These are phyloP conservation scores for Takifugu rubripes DNA, from an alignment of 2,797 vertebrate genomes.

Conservation along the genomic window DNA sequence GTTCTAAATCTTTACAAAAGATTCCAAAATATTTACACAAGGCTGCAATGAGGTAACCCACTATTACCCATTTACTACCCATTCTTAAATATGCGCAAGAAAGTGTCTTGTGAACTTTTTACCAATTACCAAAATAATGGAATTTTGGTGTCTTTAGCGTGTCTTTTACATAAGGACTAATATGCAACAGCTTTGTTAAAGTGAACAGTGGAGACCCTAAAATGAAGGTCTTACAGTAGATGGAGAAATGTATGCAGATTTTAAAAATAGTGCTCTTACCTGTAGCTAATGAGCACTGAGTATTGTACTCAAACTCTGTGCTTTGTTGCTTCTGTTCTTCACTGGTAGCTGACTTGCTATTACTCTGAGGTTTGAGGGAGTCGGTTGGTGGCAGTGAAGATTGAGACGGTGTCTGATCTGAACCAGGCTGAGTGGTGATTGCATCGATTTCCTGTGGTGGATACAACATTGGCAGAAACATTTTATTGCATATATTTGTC, in stretches of 20 bases:
- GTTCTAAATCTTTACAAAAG: not conserved
- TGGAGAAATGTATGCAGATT: not conserved
- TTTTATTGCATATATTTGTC: not conserved
- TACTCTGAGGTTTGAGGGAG: slow-evolving; percentile 84
- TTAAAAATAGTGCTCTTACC: slow-evolving; percentile 68
- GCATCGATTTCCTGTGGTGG: slow-evolving; percentile 90
- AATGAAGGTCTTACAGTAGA: not conserved
- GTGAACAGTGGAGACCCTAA: no score
- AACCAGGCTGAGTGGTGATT: slow-evolving; percentile 88
- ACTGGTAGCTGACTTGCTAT: slow-evolving; percentile 57
- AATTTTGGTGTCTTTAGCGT: no score
- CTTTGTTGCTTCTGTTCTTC: slow-evolving; percentile 44
- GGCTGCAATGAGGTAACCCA: no score
- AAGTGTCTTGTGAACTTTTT: not conserved
- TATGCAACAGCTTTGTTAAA: no score
- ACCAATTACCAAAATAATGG: not conserved
- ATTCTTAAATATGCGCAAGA: no score
- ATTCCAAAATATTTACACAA: not conserved
- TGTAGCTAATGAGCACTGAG: slow-evolving; percentile 91
- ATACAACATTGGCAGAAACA: not conserved
- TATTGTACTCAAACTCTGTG: slow-evolving; percentile 87
- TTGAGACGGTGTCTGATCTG: slow-evolving; percentile 63
- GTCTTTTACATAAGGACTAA: no score
- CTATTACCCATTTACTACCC: no score
- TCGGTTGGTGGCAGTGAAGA: slow-evolving; percentile 64